Evolutionary conservation across 2,113 vertebrate genomes (phyloP), one percentile per base, ranked within the genome.

Genomic region (Erinaceus europaeus): DNA sequence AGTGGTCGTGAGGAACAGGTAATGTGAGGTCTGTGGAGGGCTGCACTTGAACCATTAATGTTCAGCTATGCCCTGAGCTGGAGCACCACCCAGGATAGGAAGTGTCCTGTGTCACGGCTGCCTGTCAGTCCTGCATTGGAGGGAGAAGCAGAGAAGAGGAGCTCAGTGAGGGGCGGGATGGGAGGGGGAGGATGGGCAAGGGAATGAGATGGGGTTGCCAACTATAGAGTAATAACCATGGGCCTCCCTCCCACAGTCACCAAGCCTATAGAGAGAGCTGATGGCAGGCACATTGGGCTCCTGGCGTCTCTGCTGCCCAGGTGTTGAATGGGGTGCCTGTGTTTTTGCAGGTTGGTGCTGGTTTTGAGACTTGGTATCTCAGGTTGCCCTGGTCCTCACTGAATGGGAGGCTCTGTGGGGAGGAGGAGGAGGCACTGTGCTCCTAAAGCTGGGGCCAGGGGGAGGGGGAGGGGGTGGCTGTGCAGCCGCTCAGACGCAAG

Each of bases 171-270:
- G n/a, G n/a, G n/a, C n/a, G n/a, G n/a, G n/a, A n/a, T n/a, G n/a
- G n/a, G n/a, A n/a, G n/a, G n/a, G n/a, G 27, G 75, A 64, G 11
- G 11, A 3, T 40, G 40, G 40, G n/a, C 25, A 57, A 29, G 9
- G 20, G 9, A 38, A 21, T 46, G 46, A 80, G 55, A 10, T 38
- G 36, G 29, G 17, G 53, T 42, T 42, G 44, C 29, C 1, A 1
- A 46, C 61, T 36, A 32, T 29, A 0, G n/a, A 18, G 40, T n/a
- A n/a, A 36, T 36, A 48, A 29, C 6, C 55, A 9, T n/a, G 25
- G 34, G 62, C 17, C 57, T 72, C 77, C 89, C 61, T 88, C 76
- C 87, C 79, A 21, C 71, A 93, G 73, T 87, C 83, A 50, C 88
- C 87, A 50, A 94, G 88, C n/a, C n/a, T n/a, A n/a, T n/a, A n/a